Conservation (phyloP, 2,797 vertebrate genomes). For the Gymnothorax javanicus region DNA sequence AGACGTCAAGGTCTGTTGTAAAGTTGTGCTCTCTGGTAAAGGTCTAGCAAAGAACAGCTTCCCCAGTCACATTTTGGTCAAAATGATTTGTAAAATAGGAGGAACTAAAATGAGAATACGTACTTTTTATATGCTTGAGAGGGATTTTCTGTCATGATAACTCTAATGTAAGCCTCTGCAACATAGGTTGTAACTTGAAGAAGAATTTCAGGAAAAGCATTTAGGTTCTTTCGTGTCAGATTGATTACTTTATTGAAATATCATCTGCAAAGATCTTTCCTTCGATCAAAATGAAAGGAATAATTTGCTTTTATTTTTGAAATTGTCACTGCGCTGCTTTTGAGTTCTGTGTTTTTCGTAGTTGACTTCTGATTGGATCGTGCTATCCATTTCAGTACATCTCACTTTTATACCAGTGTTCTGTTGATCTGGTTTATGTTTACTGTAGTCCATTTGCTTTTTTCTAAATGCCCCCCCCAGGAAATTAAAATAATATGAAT, state of each 20-base stretch:
- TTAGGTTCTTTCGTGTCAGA: not conserved
- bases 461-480: not conserved
- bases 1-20: not conserved
- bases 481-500: not conserved
- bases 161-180: not conserved
- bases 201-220: not conserved
- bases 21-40: not conserved
- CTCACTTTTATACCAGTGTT: not conserved
- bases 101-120: not conserved
- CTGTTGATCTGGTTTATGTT: not conserved
- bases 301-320: slow-evolving; percentile 5
- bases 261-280: not conserved
- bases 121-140: not conserved
- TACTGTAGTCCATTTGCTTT: not conserved
- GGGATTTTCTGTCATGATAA: not conserved
- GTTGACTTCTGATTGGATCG: not conserved
- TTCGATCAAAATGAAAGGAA: slow-evolving; percentile 1
- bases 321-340: not conserved
- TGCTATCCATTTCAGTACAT: not conserved
- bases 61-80: not conserved
- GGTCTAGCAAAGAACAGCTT: not conserved
- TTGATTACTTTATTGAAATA: not conserved
- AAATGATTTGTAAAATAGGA: not conserved
- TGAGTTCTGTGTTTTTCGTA: not conserved
- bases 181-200: not conserved